Percentiles rank a stretch among this genome's conserved stretches.
Conservation (phyloP, 1,140 invertebrate genomes). For the Drosophila pallidifrons region DNA sequence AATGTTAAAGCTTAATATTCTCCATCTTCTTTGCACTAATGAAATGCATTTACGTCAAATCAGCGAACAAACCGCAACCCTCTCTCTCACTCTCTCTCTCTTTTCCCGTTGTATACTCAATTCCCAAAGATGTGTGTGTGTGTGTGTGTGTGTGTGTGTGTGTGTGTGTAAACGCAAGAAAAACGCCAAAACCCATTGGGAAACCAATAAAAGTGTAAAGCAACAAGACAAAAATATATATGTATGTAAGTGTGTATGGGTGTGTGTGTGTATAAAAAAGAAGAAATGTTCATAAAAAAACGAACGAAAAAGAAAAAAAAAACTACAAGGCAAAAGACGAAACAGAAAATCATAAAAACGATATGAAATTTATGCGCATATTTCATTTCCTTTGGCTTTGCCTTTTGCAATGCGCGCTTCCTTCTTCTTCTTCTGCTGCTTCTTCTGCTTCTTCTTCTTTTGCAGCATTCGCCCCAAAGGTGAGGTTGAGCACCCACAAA, state of each 20-base stretch:
- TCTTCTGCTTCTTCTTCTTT: no score
- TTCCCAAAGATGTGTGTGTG: constrained; percentile 31
- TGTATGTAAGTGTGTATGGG: constrained; percentile 15
- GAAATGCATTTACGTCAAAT: constrained; percentile 59
- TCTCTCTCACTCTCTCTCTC: not conserved
- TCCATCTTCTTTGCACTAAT: constrained; percentile 38
- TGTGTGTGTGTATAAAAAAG: constrained; percentile 14
- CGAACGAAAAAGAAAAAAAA: constrained; percentile 33
- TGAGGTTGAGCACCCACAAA: not conserved
- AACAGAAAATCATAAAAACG: constrained; percentile 75
- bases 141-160: constrained; percentile 16
- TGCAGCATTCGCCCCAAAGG: constrained; percentile 27
- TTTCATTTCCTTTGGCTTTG: constrained; percentile 73
- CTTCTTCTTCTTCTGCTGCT: not conserved
- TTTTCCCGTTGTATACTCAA: constrained; percentile 12
- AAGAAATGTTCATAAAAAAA: constrained; percentile 26
- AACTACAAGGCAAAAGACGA: constrained; percentile 55
- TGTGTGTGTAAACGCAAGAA: constrained; percentile 39
- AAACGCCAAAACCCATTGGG: constrained; percentile 57
- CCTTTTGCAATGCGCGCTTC: constrained; percentile 45
- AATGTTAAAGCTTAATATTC: constrained; percentile 56
- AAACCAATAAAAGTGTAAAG: constrained; percentile 73
- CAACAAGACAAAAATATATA: constrained; percentile 42
- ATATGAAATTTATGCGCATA: constrained; percentile 81
- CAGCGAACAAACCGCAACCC: constrained; percentile 32